Base-by-base conservation (phyloP, 2,888 invertebrate species). In the Melolontha melolontha region DNA sequence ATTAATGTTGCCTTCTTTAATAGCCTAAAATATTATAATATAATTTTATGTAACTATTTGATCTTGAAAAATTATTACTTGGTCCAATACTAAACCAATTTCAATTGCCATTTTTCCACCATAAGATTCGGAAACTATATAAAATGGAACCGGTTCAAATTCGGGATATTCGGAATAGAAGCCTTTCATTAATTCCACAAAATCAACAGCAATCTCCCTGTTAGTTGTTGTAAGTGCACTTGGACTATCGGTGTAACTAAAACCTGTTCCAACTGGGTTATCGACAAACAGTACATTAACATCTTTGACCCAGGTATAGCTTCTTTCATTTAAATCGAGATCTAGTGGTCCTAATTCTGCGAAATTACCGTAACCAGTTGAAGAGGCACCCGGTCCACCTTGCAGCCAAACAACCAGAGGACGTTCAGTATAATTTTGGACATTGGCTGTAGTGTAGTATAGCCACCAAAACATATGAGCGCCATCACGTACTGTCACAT, bases 381-480 rank as follows among this genome's bases (percentile, higher is more conserved):
- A 80, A 1, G 81, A 79, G 16, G 74, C 76, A n/a, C 91, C 95
- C 0, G 95, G 95, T 0, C 95, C 95, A 4, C 96, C 95, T 86
- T 95, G 92, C 10, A 96, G 85, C 95, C 96, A 96, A 65, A 96
- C 90, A n/a, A 94, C 84, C 27, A 95, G 83, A 0, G 96, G 96
- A 44, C 88, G 86, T 1, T 91, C 87, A 0, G 88, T 88, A 77
- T 89, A 87, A 50, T 85, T 85, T 4, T 77, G 72, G 0, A 89
- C 89, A 55, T 86, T 50, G 4, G 73, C 83, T 0, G 90, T 88
- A 0, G 90, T 92, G 78, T 91, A 91, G 79, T 92, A 94, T 40
- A 96, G 82, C 94, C 95, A 95, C 87, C 93, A 95, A 81, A 95
- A 95, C 90, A 93, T 92, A 75, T 92, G 89, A 0, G 94, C 93